Evolutionary conservation across 2,113 vertebrate species (phyloP), one percentile per base, ranked within the genome.

Genomic region (Sialia sialis): DNA sequence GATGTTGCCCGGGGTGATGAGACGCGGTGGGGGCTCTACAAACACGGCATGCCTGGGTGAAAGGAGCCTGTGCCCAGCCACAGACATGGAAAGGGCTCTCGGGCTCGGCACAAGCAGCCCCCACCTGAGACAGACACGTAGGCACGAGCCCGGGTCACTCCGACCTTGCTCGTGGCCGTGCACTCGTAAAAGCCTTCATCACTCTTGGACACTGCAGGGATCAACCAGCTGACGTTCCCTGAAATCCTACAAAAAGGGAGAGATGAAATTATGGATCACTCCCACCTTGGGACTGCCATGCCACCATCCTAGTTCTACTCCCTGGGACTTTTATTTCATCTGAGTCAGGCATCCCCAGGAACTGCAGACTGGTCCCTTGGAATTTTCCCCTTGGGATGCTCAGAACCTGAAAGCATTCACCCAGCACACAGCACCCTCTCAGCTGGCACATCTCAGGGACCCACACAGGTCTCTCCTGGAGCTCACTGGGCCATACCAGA

Each of bases 121-220:
- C 51, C 94, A 99, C 99, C 99, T 98, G 98, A 98, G 49, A 99
- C 96, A 22, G 97, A 97, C 43, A 99, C 9, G 29, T 98, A 97
- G 36, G 98, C 95, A 13, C 92, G 91, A 41, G 98, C 99, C 49
- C 93, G 97, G 0, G 98, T 98, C 3, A 92, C 97, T 17, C 99
- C 99, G 0, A 98, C 97, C 29, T 92, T 98, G 96, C 98, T 99
- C 9, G 97, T 97, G 1, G 98, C 99, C 0, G 90, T 82, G 79
- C 99, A 99, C 81, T 99, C 98, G 0, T 99, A 99, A 2, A 78
- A 75, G 48, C 99, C 99, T 90, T 99, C 98, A 0, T 99, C 98
- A 0, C 96, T 95, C 29, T 96, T 86, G 10, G 98, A 98, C 10
- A 95, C 98, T 2, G 80, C 77, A 1, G 97, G 96, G 93, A 99